These are phyloP conservation scores for Hucho hucho DNA, from an alignment of 2,113 vertebrate genomes.

Conservation along the genomic window DNA sequence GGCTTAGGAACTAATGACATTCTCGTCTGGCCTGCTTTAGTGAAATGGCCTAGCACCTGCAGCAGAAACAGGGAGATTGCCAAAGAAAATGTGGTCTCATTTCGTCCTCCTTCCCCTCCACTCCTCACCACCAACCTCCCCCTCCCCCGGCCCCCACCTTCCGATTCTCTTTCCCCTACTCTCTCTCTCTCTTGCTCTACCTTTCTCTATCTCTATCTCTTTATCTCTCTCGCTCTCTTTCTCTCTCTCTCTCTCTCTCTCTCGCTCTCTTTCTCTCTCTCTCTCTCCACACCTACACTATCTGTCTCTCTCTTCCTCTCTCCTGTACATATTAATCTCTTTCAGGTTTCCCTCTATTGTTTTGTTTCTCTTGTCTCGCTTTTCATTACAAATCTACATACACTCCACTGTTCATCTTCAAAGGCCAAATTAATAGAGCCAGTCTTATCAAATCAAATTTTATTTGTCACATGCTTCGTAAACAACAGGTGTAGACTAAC, in stretches of 20 bases:
- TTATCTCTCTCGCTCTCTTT: neutral
- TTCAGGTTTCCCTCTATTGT: neutral
- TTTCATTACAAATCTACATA: neutral
- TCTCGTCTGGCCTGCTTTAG: constrained; percentile 99
- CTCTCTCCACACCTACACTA: neutral
- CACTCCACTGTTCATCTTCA: neutral
- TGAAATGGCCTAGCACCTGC: constrained; percentile 99
- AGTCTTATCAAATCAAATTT: neutral
- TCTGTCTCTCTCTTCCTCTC: neutral
- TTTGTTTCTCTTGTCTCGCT: neutral
- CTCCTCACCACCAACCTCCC: constrained; percentile 27
- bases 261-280: no score
- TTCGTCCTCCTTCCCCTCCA: constrained; percentile 60
- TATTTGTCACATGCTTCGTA: no score
- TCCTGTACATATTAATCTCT: neutral
- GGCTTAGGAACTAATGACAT: constrained; percentile 99
- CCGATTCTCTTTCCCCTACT: neutral
- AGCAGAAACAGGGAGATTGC: constrained; percentile 99
- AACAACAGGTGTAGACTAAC: no score
- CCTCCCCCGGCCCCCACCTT: constrained; percentile 2
- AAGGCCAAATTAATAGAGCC: neutral
- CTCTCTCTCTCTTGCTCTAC: neutral
- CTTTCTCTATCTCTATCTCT: neutral
- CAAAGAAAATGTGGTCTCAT: constrained; percentile 98
- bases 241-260: neutral